Evolutionary conservation across 2,888 invertebrate species (phyloP), one percentile per base, ranked within the genome.

Genomic region (Cotesia congregata): DNA sequence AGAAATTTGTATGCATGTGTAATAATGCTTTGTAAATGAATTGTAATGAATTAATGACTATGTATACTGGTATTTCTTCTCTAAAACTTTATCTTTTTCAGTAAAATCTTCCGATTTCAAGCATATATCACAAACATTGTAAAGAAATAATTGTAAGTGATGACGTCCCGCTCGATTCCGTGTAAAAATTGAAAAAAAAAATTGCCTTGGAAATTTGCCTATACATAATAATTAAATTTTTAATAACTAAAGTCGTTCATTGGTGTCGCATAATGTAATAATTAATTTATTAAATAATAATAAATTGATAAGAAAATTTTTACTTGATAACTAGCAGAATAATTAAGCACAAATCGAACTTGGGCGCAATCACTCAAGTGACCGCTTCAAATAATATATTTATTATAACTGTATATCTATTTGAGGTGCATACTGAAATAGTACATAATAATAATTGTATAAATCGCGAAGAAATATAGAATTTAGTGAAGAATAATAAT

Each of bases 401-500:
- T 30, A 30, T 71, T 71, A 78, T 71, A 64, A 68, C 72, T 78
- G 74, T 68, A 68, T 70, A 74, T 72, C 65, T 50, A 50, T 50
- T 50, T 50, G 50, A 50, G 50, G 65, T 67, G 39, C 20, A 72
- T 39, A 73, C 39, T 30, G 64, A 72, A 17, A 64, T 20, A 72
- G 71, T 64, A 6, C 67, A 75, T 73, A 64, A 72, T 50, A 50
- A 9, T 12, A 50, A 50, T 50, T 50, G 50, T 50, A 50, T 50
- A 50, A 50, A 50, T 50, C 50, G 50, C 50, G 50, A 12, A 50
- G 12, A 12, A 50, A 50, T 12, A 50, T 50, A 50, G 67, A 67
- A 77, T 80, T 79, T 80, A 82, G 80, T 80, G 78, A 79, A 81
- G 77, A 81, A 81, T 80, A 80, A 80, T 64, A 80, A 80, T 77